Percentiles rank a stretch among this genome's conserved stretches.
phyloP scores from a whole-genome alignment of 2,888 invertebrate species.

The Cerceris rybyensis region DNA sequence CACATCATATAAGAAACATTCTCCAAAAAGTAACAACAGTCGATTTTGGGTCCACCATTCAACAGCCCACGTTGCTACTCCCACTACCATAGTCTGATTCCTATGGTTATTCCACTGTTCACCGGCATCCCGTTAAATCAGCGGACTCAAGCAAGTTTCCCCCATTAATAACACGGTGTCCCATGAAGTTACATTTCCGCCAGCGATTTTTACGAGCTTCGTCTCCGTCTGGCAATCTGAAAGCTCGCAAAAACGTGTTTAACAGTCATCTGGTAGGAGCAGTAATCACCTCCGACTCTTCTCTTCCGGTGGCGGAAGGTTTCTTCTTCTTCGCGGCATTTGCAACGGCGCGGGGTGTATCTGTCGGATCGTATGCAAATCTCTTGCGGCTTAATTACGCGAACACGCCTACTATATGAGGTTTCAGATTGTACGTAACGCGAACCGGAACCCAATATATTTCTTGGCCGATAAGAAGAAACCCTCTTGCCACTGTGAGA shows the following conservation, averaged over 20 bases:
- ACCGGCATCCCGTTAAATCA: not conserved
- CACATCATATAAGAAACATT: no score
- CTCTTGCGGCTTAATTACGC: slow-evolving; percentile 80
- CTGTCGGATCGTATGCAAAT: slow-evolving; percentile 80
- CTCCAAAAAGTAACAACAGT: no score
- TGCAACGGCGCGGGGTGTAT: slow-evolving; percentile 59
- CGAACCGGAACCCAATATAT: slow-evolving; percentile 73
- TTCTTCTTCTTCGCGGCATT: slow-evolving; percentile 71
- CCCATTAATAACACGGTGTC: not conserved
- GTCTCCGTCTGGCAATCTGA: no score
- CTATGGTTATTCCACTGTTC: no score
- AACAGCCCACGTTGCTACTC: no score
- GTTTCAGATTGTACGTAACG: slow-evolving; percentile 76
- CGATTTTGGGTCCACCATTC: no score
- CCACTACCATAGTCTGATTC: no score
- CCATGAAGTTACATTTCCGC: slow-evolving; percentile 6
- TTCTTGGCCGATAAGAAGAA: slow-evolving; percentile 69
- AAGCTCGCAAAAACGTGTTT: slow-evolving; percentile 69
- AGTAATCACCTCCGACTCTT: slow-evolving; percentile 45
- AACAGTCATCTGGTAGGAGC: slow-evolving; percentile 71
- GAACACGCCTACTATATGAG: slow-evolving; percentile 78
- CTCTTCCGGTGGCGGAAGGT: slow-evolving; percentile 27
- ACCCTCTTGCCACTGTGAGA: slow-evolving; percentile 26
- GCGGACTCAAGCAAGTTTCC: not conserved
- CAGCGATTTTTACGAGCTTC: slow-evolving; percentile 27